Evolutionary conservation across 2,113 vertebrate genomes (phyloP).

Genomic region (Psittacus erithacus): DNA sequence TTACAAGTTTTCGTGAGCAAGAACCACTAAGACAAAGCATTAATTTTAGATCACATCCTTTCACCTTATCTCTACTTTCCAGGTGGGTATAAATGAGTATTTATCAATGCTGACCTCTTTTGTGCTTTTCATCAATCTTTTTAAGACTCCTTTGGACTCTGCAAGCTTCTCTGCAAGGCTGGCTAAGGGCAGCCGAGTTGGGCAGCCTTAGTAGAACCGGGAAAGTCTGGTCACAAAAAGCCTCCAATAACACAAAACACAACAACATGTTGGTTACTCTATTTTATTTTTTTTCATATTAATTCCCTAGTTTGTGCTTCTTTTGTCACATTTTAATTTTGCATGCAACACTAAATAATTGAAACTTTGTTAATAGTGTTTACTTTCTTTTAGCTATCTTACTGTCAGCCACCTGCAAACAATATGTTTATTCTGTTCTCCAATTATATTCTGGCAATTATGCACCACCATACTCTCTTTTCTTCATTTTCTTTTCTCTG

Average conservation of each 20-base stretch:
- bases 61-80: not conserved
- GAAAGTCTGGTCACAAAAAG: not conserved
- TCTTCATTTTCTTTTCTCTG: conserved; percentile 3
- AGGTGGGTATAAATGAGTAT: not conserved
- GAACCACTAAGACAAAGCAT: not conserved
- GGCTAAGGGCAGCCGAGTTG: rapidly evolving
- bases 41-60: not conserved
- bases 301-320: not conserved
- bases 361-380: conserved; percentile 7
- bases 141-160: not conserved
- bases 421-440: not conserved
- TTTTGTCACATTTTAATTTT: conserved; percentile 4
- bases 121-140: not conserved
- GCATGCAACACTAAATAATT: not conserved
- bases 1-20: not conserved
- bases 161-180: not conserved
- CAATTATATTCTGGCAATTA: conserved; percentile 21
- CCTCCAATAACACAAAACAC: not conserved
- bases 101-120: not conserved
- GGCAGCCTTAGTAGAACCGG: not conserved
- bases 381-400: not conserved
- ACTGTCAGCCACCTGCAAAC: conserved; percentile 18
- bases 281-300: not conserved
- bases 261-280: not conserved
- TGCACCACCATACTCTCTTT: not conserved